Evolutionary conservation across 2,888 invertebrate species (phyloP), one percentile per base, ranked within the genome.

Genomic region (Thyatira batis): DNA sequence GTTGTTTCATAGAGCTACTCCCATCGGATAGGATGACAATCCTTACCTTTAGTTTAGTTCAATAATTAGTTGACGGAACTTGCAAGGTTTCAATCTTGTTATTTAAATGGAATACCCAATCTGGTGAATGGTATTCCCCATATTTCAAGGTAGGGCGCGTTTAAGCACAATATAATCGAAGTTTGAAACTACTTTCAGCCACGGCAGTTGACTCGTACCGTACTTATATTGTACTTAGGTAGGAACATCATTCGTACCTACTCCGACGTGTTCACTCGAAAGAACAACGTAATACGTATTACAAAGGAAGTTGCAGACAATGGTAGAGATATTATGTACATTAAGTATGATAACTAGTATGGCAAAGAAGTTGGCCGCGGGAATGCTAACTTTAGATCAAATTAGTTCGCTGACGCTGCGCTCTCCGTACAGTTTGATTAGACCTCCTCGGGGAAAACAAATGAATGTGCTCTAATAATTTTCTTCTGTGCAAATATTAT

Each of bases 121-220:
- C 71, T 67, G 61, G 53, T 60, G 60, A 52, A 64, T 71, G 71
- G 61, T 73, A 65, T 65, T 69, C 70, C 65, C 73, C 79, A 86
- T 85, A 89, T 89, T 89, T 89, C 84, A 88, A 82, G 85, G 84
- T 80, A 86, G 82, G 82, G 73, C 74, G 84, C 73, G 55, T 76
- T 65, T 74, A 67, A 78, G 70, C 67, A 69, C 74, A 70, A 80
- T 79, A 76, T 83, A 79, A 79, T 80, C 77, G 75, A 85, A 89
- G 83, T 87, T 87, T 76, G 61, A 63, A 75, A 69, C 67, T 81
- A 85, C 76, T 84, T 85, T 76, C 61, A 65, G 77, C 68, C 66
- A 74, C 73, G 73, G 82, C 64, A 83, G 84, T 76, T 80, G 76
- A 75, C 67, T 80, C 65, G 52, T 57, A 63, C 71, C 73, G 65